Conservation (phyloP, 2,888 invertebrate genomes). For the Macaria liturata region DNA sequence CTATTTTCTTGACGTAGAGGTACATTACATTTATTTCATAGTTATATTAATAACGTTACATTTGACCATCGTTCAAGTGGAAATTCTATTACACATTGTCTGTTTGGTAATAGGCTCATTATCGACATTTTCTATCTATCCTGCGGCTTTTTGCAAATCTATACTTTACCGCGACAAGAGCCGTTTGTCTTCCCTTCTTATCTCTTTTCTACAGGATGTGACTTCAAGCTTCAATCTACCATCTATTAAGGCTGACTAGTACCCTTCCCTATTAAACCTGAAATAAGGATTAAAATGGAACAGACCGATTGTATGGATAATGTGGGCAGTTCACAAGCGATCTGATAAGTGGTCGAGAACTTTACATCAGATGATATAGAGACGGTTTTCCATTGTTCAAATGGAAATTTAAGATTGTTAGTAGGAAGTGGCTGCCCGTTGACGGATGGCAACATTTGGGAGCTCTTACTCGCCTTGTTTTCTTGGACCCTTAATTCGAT, state of each 20-base stretch:
- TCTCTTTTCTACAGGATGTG: constrained; percentile 55
- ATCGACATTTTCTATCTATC: constrained; percentile 34
- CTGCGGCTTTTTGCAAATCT: constrained; percentile 42
- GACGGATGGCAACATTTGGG: constrained; percentile 68
- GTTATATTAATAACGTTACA: too few relatives aligned
- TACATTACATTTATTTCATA: too few relatives aligned
- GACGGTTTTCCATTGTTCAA: constrained; percentile 34
- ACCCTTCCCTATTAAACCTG: constrained; percentile 24
- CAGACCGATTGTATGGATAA: constrained; percentile 17
- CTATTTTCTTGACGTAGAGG: too few relatives aligned
- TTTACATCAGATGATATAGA: constrained; percentile 35
- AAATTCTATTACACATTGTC: too few relatives aligned
- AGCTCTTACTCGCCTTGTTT: constrained; percentile 68
- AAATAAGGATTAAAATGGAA: constrained; percentile 29
- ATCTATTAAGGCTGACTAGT: constrained; percentile 23
- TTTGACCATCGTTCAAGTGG: too few relatives aligned
- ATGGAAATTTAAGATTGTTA: constrained; percentile 38
- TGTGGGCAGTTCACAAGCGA: constrained; percentile 22
- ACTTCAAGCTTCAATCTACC: constrained; percentile 47
- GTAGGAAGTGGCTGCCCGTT: constrained; percentile 57
- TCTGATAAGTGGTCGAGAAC: constrained; percentile 23
- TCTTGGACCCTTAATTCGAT: constrained; percentile 68
- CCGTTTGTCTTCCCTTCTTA: constrained; percentile 65
- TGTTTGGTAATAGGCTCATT: background rate
- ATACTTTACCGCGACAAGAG: constrained; percentile 48